Base-by-base conservation (phyloP, 2,113 vertebrate species). In the Limanda limanda region DNA sequence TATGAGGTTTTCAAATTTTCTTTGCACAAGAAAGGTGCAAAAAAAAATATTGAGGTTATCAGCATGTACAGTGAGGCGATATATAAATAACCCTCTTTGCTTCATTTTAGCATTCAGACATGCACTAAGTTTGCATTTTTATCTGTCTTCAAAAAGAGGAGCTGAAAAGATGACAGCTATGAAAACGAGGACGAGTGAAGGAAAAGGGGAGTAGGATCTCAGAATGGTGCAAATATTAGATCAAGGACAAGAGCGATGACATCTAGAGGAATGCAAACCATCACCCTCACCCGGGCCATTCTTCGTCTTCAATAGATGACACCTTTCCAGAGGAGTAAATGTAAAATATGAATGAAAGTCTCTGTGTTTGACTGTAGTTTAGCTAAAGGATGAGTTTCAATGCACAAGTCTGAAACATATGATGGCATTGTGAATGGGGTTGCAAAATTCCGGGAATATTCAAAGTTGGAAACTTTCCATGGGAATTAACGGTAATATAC, bases 1-100 rank as follows among this genome's bases (percentile, higher is more conserved):
- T 31, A 80, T 40, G 40, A 84, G 66, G 2, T 68, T 80, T 74
- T 71, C 9, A 63, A 5, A 70, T 75, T 78, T 77, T 85, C 48
- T 75, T 75, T 45, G 24, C 21, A 51, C 24, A 74, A 77, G 72
- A 69, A 84, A 81, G 54, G 58, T 24, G 15, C 55, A 51, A 58
- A 27, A 54, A 27, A 54, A 73, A 72, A 73, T 37, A 68, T 82
- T 65, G 37, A 68, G 72, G 24, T 76, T 65, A 81, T 64, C 24
- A 58, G 20, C 70, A 47, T 67, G 52, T 64, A 71, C 45, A 60
- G 6, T 37, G 59, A 17, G 15, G 25, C 17, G 25, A 56, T 45
- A 65, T 69, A 65, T 71, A 64, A n/a, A n/a, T 25, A 42, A 68
- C 9, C 54, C 35, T 20, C 47, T 20, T 23, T 74, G 67, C n/a